Evolutionary conservation across 92 coral and sea anemone species (phyloP), one percentile per base, ranked within the genome.

Genomic region (Porites lobata): DNA sequence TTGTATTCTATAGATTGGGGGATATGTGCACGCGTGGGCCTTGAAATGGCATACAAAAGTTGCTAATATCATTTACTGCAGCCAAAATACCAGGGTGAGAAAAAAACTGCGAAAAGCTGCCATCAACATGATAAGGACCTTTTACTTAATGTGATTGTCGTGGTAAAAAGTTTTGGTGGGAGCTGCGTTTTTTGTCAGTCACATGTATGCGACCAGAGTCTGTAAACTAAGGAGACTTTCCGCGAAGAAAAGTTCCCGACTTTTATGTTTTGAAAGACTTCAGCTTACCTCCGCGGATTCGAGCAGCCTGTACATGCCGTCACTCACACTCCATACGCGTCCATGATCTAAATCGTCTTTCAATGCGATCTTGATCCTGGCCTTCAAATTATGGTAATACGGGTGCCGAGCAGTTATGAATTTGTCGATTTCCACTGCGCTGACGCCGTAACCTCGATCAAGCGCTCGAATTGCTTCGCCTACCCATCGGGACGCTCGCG

Each of bases 391-490:
- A 80, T 90, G 94, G 84, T 97, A 97, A 86, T 95, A 97, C 8
- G 99, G 99, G 75, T 97, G 98, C 75, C 94, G 92, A 17, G 95
- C 96, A 59, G 82, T 94, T 9, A 97, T 93, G 81, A 89, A 97
- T 70, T 94, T 95, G 89, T 97, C 99, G 43, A 97, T 92, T 50
- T 97, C 99, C 71, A 88, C 94, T 74, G 91, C 85, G 83, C 93
- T 89, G 70, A 92, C 99, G 73, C 99, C 99, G 66, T 82, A 87
- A 22, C 99, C 99, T 65, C 91, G 96, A 91, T 97, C 99, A 57
- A 97, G 95, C 61, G 95, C 98, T 76, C 98, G 95, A 63, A 97
- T 87, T 38, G 99, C 99, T 92, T 97, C 99, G 80, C 96, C 91
- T 18, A 97, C 96, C 98, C 98, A 95, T 94, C 99, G 90, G 62